Evolutionary conservation across 2,888 invertebrate genomes (phyloP), one percentile per base, ranked within the genome.

Genomic region (Hermodice carunculata): DNA sequence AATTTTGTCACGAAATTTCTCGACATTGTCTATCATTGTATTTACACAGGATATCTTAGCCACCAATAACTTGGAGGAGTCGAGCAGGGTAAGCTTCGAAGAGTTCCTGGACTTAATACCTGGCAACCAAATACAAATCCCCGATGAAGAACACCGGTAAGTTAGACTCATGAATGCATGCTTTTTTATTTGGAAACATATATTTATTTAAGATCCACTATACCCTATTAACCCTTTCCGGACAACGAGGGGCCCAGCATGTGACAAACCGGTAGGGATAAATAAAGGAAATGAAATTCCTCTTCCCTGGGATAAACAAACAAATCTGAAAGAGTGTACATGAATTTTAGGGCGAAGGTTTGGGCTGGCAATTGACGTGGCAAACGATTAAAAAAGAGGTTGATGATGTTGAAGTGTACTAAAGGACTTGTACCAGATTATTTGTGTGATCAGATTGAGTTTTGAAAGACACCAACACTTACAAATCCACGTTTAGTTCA

Each of bases 61-160:
- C 11, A 60, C 37, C 14, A 57, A 67, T 44, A 48, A 17, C 8
- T 43, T 67, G 14, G 34, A n/a, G 17, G 59, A 58, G 37, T 37
- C 32, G n/a, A 24, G 37, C 8, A 29, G 31, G n/a, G 28, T 67
- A 6, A 34, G 19, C 29, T 67, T 67, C 40, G 63, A 63, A 29
- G 29, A 58, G 31, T 67, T 67, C 29, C 48, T 67, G 1, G 67
- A 63, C 26, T 34, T 64, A 17, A 31, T 67, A 26, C 67, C 67
- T 6, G 26, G 60, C 19, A 67, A 67, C 49, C 26, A 42, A 26
- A 53, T 14, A 37, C 58, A 44, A 24, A 67, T 67, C 42, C 40
- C 59, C 17, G 60, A 64, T 14, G 63, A 63, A 14, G 67, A 67
- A 22, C 67, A 67, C 48, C 51, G 51, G 67, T 67, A 32, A 17